A percentile compares a stretch with the other conserved stretches of the same genome.
Evolutionary conservation across 2,888 invertebrate species (phyloP).

Genomic region (Homarus gammarus): DNA sequence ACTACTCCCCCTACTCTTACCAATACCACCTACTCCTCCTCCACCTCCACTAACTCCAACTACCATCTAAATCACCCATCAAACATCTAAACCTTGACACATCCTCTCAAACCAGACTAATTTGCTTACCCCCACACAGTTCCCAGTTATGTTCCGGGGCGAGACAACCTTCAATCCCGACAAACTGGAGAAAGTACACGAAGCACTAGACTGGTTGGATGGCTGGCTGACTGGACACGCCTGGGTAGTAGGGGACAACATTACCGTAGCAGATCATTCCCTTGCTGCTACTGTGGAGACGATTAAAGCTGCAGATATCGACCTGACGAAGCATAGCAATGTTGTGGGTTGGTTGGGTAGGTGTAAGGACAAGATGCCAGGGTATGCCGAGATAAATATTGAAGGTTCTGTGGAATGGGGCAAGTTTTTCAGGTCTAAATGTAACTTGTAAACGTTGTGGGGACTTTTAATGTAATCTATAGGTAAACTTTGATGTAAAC

Average conservation of each 20-base stretch:
- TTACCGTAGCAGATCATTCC: conserved; percentile 89
- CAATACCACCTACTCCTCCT: too few relatives aligned
- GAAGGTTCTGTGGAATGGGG: too few relatives aligned
- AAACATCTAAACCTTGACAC: too few relatives aligned
- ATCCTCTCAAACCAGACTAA: too few relatives aligned
- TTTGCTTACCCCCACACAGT: too few relatives aligned
- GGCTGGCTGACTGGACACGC: conserved; percentile 85
- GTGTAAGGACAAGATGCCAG: conserved; percentile 84
- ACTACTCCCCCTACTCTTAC: too few relatives aligned
- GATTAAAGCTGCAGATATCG: conserved; percentile 79
- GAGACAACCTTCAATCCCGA: conserved; percentile 80
- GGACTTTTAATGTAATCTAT: too few relatives aligned
- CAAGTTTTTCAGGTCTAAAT: too few relatives aligned
- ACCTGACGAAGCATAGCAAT: conserved; percentile 78
- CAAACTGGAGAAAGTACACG: conserved; percentile 85
- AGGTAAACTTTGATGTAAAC: too few relatives aligned
- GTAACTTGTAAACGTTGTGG: too few relatives aligned
- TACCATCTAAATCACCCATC: too few relatives aligned
- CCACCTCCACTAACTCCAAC: too few relatives aligned
- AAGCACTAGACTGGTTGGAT: conserved; percentile 85
- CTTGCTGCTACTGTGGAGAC: conserved; percentile 86
- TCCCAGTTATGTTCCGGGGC: background rate
- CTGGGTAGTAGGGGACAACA: conserved; percentile 86
- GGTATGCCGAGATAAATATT: conserved; percentile 82
- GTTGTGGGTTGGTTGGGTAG: conserved; percentile 83